phyloP scores from a whole-genome alignment of 2,888 invertebrate species.

The Mystacides longicornis region DNA sequence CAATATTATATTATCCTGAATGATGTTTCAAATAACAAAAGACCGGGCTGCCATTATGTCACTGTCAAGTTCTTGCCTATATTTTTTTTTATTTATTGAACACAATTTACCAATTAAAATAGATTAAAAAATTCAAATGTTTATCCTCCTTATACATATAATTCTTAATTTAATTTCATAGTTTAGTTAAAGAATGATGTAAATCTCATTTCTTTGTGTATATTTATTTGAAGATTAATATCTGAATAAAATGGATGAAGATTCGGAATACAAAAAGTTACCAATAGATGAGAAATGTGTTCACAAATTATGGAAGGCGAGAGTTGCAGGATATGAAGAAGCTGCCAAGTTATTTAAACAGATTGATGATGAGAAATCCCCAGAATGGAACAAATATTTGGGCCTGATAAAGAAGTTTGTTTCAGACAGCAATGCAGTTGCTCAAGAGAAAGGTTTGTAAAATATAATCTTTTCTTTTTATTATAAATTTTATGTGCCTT shows the following conservation, averaged over 20 bases:
- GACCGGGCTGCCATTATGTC: too few relatives aligned
- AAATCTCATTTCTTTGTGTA: not conserved
- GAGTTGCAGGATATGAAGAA: conserved; percentile 91
- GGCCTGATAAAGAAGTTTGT: conserved; percentile 93
- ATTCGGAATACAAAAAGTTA: conserved; percentile 79
- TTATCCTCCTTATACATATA: too few relatives aligned
- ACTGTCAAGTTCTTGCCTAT: too few relatives aligned
- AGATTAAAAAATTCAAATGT: too few relatives aligned
- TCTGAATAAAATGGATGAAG: conserved; percentile 62
- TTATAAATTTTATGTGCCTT: too few relatives aligned
- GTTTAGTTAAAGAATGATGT: too few relatives aligned
- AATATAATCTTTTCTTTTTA: too few relatives aligned
- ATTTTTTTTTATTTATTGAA: too few relatives aligned
- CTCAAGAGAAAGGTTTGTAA: conserved; percentile 82
- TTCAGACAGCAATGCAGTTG: conserved; percentile 86
- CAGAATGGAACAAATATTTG: conserved; percentile 87
- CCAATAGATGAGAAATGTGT: conserved; percentile 85
- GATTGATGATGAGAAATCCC: conserved; percentile 87
- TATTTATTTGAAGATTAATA: not conserved
- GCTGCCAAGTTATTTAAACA: conserved; percentile 80
- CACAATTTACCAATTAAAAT: too few relatives aligned
- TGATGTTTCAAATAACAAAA: too few relatives aligned
- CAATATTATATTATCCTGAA: too few relatives aligned
- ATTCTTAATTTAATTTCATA: too few relatives aligned
- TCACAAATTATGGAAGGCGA: conserved; percentile 94